Base-by-base conservation (phyloP, 2,113 vertebrate genomes). In the Mastomys coucha region DNA sequence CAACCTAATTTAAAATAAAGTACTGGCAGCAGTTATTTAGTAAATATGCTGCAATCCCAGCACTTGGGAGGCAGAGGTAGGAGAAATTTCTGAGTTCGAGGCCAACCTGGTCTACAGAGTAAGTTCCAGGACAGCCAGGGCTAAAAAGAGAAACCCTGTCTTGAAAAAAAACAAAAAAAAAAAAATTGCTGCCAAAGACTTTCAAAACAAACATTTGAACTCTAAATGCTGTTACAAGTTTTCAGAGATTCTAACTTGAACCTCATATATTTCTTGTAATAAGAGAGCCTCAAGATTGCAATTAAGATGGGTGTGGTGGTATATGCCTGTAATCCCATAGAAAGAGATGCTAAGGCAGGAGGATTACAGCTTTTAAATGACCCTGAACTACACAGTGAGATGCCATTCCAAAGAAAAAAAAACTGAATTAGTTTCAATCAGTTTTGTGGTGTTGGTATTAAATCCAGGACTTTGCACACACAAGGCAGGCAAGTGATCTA, bases 141-240 rank as follows among this genome's bases (percentile, higher is more conserved):
- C 45, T 45, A 45, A 4, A 45, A 3, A 45, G 45, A 45, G 5
- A 45, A 45, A 45, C 45, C 45, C 45, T 45, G 45, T 45, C 45
- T 45, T 45, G 45, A 45, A 45, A 45, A 45, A 45, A 45, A 45
- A 3, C 45, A 45, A 45, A 45, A 45, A 45, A 45, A 45, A 45
- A 45, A 67, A 95, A 65, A 39, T 13, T 49, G 45, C 26, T 75
- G 7, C 31, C 80, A 49, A 86, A 94, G 22, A 73, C 93, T 91
- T 93, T 93, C 17, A 94, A 75, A 60, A 77, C 28, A 93, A 93
- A 93, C n/a, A 56, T 94, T 31, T 89, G 8, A 89, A 65, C 49
- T n/a, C 87, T 84, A 28, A 87, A 24, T 96, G n/a, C 33, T 28
- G 2, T 45, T 94, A 95, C 67, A 92, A 39, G 70, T 73, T 90